Base-by-base conservation (phyloP, 1,140 invertebrate species). In the Gryllus bimaculatus region DNA sequence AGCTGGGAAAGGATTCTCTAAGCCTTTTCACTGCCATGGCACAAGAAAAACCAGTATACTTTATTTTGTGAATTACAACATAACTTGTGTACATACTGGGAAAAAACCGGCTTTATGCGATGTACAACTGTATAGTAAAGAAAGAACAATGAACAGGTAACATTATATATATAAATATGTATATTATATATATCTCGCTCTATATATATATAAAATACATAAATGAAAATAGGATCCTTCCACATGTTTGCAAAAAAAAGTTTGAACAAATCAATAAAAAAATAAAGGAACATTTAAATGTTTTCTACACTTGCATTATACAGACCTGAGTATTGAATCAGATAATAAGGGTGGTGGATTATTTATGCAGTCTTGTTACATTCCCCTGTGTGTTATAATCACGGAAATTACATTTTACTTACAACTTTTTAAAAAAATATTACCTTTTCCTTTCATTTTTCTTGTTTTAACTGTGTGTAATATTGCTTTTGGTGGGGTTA, bases 21-120 rank as follows among this genome's bases (percentile, higher is more conserved):
- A 79, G 79, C 73, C 78, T 76, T 73, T 79, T 79, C 79, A 79
- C 79, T 79, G 79, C 79, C 79, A 79, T 74, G 48, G 79, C 75
- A 76, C 48, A 79, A 79, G 76, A 77, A 20, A 39, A 66, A 66
- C 54, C 54, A 66, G 73, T 79, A 76, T 79, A 79, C 49, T 79
- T 79, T 73, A 77, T 79, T 79, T 79, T 79, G 79, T 79, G 79
- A 77, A 76, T 66, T 73, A 73, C 78, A 76, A 13, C 26, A 18
- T 21, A 75, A 75, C 74, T 39, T 39, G 26, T 75, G 74, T 75
- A 77, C 76, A 20, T 77, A 77, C n/a, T 77, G 76, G 18, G 48
- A 47, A 47, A 18, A 48, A 49, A 48, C 48, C n/a, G 76, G 76
- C 12, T 75, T 75, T 75, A 75, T 75, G 74, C n/a, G 10, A 39